These are phyloP conservation scores for Spatulosminthurus flaviceps DNA, from an alignment of 2,888 invertebrate species.

Conservation along the genomic window DNA sequence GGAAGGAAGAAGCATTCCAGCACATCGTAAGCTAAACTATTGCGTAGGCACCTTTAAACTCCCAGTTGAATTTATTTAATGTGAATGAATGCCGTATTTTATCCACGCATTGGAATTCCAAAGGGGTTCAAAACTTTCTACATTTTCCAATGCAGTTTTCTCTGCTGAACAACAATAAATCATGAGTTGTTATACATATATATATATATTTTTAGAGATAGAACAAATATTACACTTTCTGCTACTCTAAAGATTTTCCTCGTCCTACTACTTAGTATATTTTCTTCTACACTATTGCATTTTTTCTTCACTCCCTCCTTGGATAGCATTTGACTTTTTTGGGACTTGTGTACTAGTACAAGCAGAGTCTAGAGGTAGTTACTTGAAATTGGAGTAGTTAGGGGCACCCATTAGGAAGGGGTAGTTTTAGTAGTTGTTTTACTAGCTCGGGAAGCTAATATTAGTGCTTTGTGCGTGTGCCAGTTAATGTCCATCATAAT, in stretches of 20 bases:
- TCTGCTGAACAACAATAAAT: conserved; percentile 43
- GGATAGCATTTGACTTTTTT: no score
- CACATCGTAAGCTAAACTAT: conserved; percentile 2
- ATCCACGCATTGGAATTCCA: conserved; percentile 48
- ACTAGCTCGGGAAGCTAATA: neutral
- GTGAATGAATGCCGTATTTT: conserved; percentile 46
- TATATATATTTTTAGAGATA: no score
- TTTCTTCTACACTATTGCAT: no score
- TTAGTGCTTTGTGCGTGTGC: conserved; percentile 5
- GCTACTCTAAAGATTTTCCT: no score
- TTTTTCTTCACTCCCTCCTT: no score
- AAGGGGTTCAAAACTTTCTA: conserved; percentile 29
- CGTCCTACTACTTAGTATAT: no score
- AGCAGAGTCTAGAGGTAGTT: neutral
- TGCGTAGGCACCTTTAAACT: conserved; percentile 22
- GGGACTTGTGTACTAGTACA: no score
- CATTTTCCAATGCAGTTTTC: conserved; percentile 28
- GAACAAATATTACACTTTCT: neutral
- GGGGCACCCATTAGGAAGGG: neutral
- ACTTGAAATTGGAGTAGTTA: neutral
- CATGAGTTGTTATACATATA: conserved; percentile 33
- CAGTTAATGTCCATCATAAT: conserved; percentile 6
- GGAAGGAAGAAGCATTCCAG: neutral
- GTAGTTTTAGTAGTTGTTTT: neutral
- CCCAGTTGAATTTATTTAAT: conserved; percentile 37